Conservation (phyloP, 2,113 vertebrate species). For the Pipa parva region DNA sequence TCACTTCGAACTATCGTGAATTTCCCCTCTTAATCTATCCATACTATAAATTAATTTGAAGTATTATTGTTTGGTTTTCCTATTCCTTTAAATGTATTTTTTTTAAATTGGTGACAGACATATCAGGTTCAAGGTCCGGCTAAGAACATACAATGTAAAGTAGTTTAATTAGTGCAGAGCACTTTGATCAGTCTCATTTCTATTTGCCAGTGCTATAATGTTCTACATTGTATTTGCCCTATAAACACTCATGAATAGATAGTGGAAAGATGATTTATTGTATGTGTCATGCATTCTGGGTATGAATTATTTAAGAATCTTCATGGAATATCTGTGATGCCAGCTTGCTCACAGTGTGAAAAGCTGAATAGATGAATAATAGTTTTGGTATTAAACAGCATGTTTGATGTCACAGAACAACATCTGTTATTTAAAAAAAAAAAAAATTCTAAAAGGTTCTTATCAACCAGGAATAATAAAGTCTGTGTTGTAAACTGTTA, state of each 20-base stretch:
- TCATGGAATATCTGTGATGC: conserved; percentile 52
- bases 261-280: conserved; percentile 49
- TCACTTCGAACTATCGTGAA: too few species aligned
- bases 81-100: too few species aligned
- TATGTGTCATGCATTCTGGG: conserved; percentile 44
- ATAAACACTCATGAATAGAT: conserved; percentile 34
- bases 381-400: conserved; percentile 66
- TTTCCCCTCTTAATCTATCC: too few species aligned
- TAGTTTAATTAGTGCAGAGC: not conserved
- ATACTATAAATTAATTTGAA: too few species aligned
- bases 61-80: too few species aligned
- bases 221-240: conserved; percentile 36
- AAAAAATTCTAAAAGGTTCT: conserved; percentile 47
- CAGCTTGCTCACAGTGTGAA: conserved; percentile 56
- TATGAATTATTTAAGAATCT: conserved; percentile 48
- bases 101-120: too few species aligned
- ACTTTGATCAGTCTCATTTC: not conserved
- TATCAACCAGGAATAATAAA: conserved; percentile 44
- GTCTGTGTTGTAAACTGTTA: not conserved
- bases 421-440: conserved; percentile 65
- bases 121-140: too few species aligned
- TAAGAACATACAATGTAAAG: too few species aligned
- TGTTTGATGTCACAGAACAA: conserved; percentile 58
- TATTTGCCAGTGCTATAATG: conserved; percentile 9
- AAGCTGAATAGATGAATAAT: conserved; percentile 66